Base-by-base conservation (phyloP, 2,113 vertebrate genomes). In the Anthoscopus minutus region DNA sequence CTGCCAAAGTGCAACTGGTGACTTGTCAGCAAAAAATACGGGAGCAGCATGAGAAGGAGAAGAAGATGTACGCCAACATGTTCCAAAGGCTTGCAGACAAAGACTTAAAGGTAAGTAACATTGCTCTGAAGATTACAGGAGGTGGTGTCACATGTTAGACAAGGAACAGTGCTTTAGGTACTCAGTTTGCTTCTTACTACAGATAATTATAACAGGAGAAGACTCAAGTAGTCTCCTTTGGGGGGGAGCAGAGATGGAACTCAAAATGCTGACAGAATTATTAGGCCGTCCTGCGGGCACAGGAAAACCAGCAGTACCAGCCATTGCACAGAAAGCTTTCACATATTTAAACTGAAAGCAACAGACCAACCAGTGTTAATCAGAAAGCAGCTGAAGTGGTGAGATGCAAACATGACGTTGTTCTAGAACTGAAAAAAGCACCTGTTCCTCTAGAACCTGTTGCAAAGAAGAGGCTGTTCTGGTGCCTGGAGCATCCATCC, bases 61-160 rank as follows among this genome's bases (percentile, higher is more conserved):
- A 99, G 70, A 99, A 98, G 93, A 98, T 99, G 82, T 99, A 99
- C 0, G 99, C 99, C 94, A 99, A 99, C 96, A 99, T 99, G 99
- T 99, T 99, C 94, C 98, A 99, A 95, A 99, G 98, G 95, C 98
- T 99, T 78, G 98, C 98, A 28, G 99, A 98, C 92, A 98, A 98
- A 76, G 99, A 99, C 69, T 91, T 98, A 23, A 99, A 99, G 98
- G 99, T 99, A 66, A 98, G 84, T 67, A 33, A 7, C 8, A 2
- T 13, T 42, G 24, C n/a, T 47, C 23, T 1, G 2, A 62, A 79
- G 31, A 30, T 7, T 17, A 7, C 18, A 54, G 15, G 50, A 30
- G 21, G 17, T 54, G 6, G 11, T 71, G 31, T 60, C 33, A 4
- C 3, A 1, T 35, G 33, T 62, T 86, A 19, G 33, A 38, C 5